Base-by-base conservation (phyloP, 2,797 vertebrate genomes). In the Lycodopsis pacificus region DNA sequence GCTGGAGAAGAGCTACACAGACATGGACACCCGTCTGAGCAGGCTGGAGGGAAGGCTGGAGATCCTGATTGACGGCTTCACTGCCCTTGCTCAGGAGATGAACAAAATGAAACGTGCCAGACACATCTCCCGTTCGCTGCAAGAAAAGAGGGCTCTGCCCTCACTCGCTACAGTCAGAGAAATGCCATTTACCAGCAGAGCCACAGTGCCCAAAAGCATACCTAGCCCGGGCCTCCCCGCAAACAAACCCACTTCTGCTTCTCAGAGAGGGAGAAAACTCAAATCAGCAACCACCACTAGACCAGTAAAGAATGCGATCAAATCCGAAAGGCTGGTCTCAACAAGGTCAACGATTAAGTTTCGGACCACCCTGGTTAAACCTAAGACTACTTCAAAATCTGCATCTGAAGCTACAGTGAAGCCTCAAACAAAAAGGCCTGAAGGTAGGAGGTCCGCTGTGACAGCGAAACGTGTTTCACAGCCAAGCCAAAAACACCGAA, bases 31-130 rank as follows among this genome's bases (percentile, higher is more conserved):
- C 40, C 93, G 93, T 46, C 68, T 96, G 69, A 91, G 64, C 54
- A 80, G 82, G 15, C 84, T 96, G 7, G 93, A 96, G 76, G 88
- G 90, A 10, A 76, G 93, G 67, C 76, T 96, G 68, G 94, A 96
- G 82, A 94, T 95, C 77, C 84, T 96, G 11, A 95, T 96, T 2
- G 94, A 95, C 13, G 93, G 94, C 32, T 95, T 96, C 77, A 94
- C 94, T 0, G 90, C 88, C 0, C 61, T 96, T 49, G 95, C 91
- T n/a, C 93, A 94, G 89, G 94, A 96, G 73, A 90, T 95, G 76
- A 93, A 94, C 82, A 95, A 91, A 80, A 83, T 96, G 54, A 95
- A 95, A 77, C 92, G 87, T 13, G 12, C 63, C 2, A 86, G 83
- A 72, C 90, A 93, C 11, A 61, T 62, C 6, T 87, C 88, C n/a